Percentiles rank a stretch among this genome's conserved stretches.
Conservation (phyloP, 2,888 invertebrate species). For the Polydrusus cervinus region DNA sequence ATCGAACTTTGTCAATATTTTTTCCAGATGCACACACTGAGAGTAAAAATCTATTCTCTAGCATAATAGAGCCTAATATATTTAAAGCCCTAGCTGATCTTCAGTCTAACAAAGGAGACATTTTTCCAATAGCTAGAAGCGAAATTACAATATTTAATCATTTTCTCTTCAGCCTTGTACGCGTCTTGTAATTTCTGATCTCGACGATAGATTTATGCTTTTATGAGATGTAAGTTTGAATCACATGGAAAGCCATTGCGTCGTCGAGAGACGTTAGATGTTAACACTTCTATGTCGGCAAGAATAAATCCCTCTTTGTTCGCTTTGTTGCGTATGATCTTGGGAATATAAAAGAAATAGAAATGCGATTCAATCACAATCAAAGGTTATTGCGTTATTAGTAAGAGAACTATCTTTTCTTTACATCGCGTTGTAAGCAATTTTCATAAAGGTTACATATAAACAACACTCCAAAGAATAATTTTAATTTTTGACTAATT, state of each 20-base stretch:
- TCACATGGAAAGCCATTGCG: not conserved
- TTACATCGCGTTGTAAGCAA: not conserved
- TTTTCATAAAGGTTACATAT: too few relatives aligned
- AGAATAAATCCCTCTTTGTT: constrained; percentile 5
- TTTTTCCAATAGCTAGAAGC: constrained; percentile 8
- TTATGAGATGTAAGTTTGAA: constrained; percentile 22
- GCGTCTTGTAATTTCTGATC: constrained; percentile 15
- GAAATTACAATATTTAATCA: constrained; percentile 12
- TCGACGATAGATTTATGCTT: constrained; percentile 16
- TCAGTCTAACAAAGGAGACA: not conserved
- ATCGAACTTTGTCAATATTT: not conserved
- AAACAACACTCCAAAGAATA: too few relatives aligned
- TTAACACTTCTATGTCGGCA: constrained; percentile 18
- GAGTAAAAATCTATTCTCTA: not conserved
- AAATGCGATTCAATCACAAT: not conserved
- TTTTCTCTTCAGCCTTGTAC: constrained; percentile 1
- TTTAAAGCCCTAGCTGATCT: not conserved
- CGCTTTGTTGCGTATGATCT: not conserved
- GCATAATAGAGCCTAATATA: not conserved
- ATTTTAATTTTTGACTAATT: too few relatives aligned
- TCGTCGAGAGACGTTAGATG: constrained; percentile 9
- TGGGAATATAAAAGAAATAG: not conserved
- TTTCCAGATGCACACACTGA: not conserved
- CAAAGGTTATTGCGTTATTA: not conserved
- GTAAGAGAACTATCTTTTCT: not conserved